A percentile compares a stretch with the other conserved stretches of the same genome.
Conservation (phyloP, 1,140 invertebrate genomes). For the Trichonephila clavipes region DNA sequence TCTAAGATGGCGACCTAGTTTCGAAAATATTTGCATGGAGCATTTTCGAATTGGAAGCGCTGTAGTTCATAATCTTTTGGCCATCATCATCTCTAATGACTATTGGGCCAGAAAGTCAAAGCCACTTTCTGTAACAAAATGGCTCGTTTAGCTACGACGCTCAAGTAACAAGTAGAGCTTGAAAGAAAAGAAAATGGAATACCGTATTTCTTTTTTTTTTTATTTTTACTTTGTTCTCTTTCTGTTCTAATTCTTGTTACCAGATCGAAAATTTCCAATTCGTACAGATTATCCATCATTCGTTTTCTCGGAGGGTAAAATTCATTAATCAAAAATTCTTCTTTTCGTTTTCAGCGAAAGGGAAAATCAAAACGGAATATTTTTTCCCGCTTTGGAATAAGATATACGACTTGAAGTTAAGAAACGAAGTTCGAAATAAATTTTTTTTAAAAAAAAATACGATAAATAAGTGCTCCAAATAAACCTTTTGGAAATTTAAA, state of each 20-base stretch:
- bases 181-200: conserved; percentile 6
- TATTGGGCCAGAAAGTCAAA: not conserved
- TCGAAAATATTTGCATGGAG: conserved; percentile 14
- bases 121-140: not conserved
- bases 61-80: conserved; percentile 19
- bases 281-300: conserved; percentile 16
- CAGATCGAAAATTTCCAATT: not conserved
- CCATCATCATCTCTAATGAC: conserved; percentile 20
- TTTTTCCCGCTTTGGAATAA: not conserved
- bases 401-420: not conserved
- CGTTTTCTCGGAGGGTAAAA: not conserved
- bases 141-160: not conserved
- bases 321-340: conserved; percentile 7
- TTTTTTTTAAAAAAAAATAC: not conserved
- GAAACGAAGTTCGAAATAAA: not conserved
- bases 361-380: not conserved
- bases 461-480: not conserved
- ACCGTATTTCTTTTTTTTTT: not conserved
- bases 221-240: not conserved
- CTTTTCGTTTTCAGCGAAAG: not conserved
- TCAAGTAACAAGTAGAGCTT: conserved; percentile 40
- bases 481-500: not conserved
- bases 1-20: not conserved
- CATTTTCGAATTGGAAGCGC: not conserved
- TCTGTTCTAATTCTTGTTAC: not conserved